A percentile compares a stretch with the other conserved stretches of the same genome.
Conservation (phyloP, 2,113 vertebrate species). For the Pseudorhombus dupliciocellatus region DNA sequence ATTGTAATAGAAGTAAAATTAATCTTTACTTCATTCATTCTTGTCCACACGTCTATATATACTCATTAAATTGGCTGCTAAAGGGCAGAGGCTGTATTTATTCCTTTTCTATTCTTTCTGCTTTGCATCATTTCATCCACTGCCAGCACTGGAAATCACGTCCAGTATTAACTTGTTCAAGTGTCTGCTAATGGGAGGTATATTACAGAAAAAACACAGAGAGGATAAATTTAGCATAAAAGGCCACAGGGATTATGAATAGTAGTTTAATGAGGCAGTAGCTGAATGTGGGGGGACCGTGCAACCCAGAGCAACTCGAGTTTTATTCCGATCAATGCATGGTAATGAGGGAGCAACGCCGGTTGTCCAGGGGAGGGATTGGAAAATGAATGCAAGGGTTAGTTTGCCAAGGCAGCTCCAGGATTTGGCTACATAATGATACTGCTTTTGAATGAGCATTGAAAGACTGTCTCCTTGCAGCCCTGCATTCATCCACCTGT, state of each 20-base stretch:
- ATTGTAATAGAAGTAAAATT: too few species aligned
- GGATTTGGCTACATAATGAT: conserved; percentile 47
- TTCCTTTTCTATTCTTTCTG: too few species aligned
- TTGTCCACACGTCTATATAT: too few species aligned
- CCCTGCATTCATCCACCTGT: conserved; percentile 25
- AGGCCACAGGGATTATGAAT: conserved; percentile 57
- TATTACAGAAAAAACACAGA: conserved; percentile 45
- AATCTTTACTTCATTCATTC: too few species aligned
- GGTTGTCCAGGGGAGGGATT: conserved; percentile 48
- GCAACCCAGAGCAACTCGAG: conserved; percentile 50
- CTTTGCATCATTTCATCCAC: background rate
- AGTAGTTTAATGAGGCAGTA: conserved; percentile 64
- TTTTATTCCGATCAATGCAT: conserved; percentile 72
- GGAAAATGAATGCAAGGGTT: conserved; percentile 44
- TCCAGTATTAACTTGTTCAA: conserved; percentile 14
- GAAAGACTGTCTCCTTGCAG: conserved; percentile 16
- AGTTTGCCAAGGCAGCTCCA: conserved; percentile 34
- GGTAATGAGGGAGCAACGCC: conserved; percentile 63
- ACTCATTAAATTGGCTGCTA: too few species aligned
- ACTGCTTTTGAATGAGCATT: conserved; percentile 37
- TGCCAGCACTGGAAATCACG: conserved; percentile 7
- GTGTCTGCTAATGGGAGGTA: conserved; percentile 24
- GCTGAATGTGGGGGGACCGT: conserved; percentile 52
- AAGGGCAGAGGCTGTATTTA: too few species aligned
- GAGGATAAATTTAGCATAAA: conserved; percentile 31